Percentiles rank a stretch among this genome's conserved stretches.
phyloP scores from a whole-genome alignment of 2,888 invertebrate genomes.

The Orthosia incerta region DNA sequence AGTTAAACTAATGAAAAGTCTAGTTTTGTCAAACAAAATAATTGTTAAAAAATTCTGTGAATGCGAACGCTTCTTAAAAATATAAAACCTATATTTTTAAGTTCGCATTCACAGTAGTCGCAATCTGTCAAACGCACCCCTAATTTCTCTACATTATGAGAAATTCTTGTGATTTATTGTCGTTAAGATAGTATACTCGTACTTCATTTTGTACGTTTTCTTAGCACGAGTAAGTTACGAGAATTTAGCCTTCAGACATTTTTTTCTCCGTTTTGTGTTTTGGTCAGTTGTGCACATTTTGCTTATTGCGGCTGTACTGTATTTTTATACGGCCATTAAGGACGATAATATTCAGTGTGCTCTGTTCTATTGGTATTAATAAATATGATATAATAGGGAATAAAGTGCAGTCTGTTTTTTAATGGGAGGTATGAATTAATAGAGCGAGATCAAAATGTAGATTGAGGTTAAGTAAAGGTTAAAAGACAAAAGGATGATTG shows the following conservation, averaged over 20 bases:
- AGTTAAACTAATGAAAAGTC: no score
- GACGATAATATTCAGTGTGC: slow-evolving; percentile 63
- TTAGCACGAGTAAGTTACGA: no score
- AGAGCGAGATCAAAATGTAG: slow-evolving; percentile 19
- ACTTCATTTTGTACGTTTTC: no score
- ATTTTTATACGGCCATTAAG: slow-evolving; percentile 62
- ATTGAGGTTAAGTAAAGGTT: slow-evolving; percentile 39
- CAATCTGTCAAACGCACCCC: no score
- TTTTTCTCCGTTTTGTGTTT: neutral
- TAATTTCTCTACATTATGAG: no score
- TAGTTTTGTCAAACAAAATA: no score
- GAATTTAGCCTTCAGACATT: neutral
- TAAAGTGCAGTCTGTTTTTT: slow-evolving; percentile 46
- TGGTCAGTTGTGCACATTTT: neutral
- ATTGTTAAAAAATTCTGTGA: no score
- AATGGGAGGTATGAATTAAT: slow-evolving; percentile 40
- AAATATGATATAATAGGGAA: slow-evolving; percentile 56
- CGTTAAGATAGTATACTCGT: no score
- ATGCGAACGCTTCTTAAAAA: no score
- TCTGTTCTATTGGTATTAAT: slow-evolving; percentile 54
- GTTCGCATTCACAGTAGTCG: neutral
- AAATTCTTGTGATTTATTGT: no score
- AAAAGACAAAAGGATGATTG: slow-evolving; percentile 15
- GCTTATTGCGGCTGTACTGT: slow-evolving; percentile 14
- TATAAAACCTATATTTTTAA: neutral